Base-by-base conservation (phyloP, 2,113 vertebrate species). In the Mungos mungo region DNA sequence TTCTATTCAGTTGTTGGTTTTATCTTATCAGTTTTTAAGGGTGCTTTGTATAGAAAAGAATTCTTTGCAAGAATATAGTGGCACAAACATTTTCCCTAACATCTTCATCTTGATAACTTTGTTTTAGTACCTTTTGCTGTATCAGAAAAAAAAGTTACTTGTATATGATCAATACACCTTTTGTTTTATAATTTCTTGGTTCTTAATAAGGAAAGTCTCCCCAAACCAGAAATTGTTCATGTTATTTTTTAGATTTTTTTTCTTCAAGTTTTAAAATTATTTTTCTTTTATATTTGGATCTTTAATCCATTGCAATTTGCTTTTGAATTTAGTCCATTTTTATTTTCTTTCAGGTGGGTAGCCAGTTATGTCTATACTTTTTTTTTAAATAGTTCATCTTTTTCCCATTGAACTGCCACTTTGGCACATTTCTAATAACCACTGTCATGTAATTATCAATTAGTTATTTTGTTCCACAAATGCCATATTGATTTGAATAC, bases 161-260 rank as follows among this genome's bases (percentile, higher is more conserved):
- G 12, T 83, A 27, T 33, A 38, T 74, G 38, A 71, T 88, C 38
- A 80, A 84, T 52, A 63, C 47, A 7, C 4, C 35, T 90, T 91
- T 96, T 90, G 68, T 76, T 86, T 72, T 86, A 47, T 50, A 86
- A 10, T 96, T 96, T 18, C 65, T 85, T 92, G 15, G 4, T 94
- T 95, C 66, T 83, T 72, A 41, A 15, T 86, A 50, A 79, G 29
- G n/a, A 93, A 96, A 88, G 11, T 84, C 23, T 69, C 47, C 63
- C 33, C 54, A 84, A 54, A 84, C n/a, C n/a, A 69, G 63, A n/a
- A 18, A 9, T 65, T 89, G 7, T 81, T 16, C 25, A 80, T 79
- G 6, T 74, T 88, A 66, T 82, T 18, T 83, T 66, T 12, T 45
- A 93, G 31, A 63, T 57, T 45, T 72, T 84, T 84, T 87, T 82